Evolutionary conservation across 2,888 invertebrate species (phyloP).

Genomic region (Macrophya alboannulata): DNA sequence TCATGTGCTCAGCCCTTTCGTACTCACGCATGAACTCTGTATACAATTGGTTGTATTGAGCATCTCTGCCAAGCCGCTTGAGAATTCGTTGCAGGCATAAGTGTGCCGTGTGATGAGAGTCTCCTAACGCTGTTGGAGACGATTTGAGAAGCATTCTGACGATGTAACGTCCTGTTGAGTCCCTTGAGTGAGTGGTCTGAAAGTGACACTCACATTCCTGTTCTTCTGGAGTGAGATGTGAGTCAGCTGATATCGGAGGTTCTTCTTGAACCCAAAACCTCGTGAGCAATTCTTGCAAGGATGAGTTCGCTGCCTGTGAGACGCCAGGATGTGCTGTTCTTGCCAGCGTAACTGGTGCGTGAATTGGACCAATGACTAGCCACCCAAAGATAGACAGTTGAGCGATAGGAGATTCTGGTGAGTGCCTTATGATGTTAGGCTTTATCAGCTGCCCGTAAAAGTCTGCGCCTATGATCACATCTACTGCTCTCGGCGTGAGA

Average conservation of each 20-base stretch:
- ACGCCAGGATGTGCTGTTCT: conserved; percentile 22
- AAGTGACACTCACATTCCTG: conserved; percentile 58
- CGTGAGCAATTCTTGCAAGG: conserved; percentile 53
- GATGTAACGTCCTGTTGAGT: conserved; percentile 53
- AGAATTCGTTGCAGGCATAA: conserved; percentile 10
- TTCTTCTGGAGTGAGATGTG: conserved; percentile 45
- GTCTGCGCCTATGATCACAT: conserved; percentile 62
- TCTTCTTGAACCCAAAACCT: conserved; percentile 60
- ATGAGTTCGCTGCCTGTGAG: conserved; percentile 5
- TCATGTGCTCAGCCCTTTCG: conserved; percentile 24
- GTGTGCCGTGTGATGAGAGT: conserved; percentile 5
- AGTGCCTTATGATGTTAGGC: conserved; percentile 53
- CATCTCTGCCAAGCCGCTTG: not conserved
- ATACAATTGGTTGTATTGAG: not conserved
- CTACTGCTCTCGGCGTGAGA: conserved; percentile 59
- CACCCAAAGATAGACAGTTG: conserved; percentile 40
- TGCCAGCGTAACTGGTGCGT: not conserved
- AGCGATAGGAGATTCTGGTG: conserved; percentile 46
- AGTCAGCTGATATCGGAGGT: not conserved
- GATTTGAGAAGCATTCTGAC: conserved; percentile 55
- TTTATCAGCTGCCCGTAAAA: conserved; percentile 57
- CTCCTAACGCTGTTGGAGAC: not conserved
- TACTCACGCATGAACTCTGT: conserved; percentile 30
- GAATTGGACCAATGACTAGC: conserved; percentile 32
- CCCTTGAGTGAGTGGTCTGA: conserved; percentile 54